phyloP scores from a whole-genome alignment of 2,888 invertebrate genomes.

The Atherix ibis region DNA sequence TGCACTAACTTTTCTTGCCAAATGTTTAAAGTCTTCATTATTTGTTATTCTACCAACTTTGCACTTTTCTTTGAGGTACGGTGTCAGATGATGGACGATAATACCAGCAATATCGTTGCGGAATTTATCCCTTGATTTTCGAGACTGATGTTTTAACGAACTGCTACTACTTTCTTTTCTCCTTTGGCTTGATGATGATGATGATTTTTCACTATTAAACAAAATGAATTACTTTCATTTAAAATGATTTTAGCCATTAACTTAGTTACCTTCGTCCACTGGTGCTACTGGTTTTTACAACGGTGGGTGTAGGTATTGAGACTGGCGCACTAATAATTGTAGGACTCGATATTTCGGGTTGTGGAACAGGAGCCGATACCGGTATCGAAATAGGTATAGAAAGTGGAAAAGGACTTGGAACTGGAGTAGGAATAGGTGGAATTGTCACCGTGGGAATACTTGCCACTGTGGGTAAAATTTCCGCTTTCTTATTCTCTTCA shows the following conservation, averaged over 20 bases:
- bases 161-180: too few species aligned
- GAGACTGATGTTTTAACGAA: conserved; percentile 49
- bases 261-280: neutral
- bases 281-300: neutral
- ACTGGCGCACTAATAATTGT: too few species aligned
- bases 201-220: neutral
- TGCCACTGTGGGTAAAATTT: too few species aligned
- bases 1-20: conserved; percentile 66
- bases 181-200: conserved; percentile 11
- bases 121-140: conserved; percentile 77
- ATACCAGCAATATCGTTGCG: conserved; percentile 61
- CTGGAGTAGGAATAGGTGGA: too few species aligned
- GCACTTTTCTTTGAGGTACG: conserved; percentile 74
- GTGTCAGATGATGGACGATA: conserved; percentile 75
- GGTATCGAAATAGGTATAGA: too few species aligned
- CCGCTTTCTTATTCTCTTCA: conserved; percentile 11
- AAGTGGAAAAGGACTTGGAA: too few species aligned
- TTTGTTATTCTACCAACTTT: conserved; percentile 68
- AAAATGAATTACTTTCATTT: conserved; percentile 3
- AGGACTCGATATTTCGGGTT: too few species aligned
- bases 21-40: conserved; percentile 86
- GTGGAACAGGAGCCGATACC: too few species aligned
- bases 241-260: too few species aligned
- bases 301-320: too few species aligned
- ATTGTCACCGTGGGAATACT: too few species aligned